Base-by-base conservation (phyloP, 2,888 invertebrate genomes). In the Apoda limacodes region DNA sequence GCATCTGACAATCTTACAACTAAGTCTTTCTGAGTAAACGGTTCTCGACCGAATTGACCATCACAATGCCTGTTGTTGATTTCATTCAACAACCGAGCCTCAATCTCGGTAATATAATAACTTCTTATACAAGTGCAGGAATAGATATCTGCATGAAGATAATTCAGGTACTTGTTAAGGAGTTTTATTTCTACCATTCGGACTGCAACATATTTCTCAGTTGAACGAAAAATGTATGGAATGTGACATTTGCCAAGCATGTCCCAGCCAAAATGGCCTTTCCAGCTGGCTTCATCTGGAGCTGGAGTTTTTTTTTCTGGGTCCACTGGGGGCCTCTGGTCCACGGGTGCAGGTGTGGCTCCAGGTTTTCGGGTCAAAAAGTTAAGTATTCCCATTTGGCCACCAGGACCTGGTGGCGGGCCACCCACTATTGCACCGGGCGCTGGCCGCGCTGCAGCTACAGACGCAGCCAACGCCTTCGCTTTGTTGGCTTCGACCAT, bases 31-130 rank as follows among this genome's bases (percentile, higher is more conserved):
- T 87, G 86, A 1, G 92, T 90, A 60, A 96, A 97, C 12, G 87
- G 85, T 42, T 95, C 93, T 29, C 91, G 85, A 2, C 96, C 96
- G 65, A 92, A 97, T 61, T 92, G 90, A 36, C 86, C 88, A 52
- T 95, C 95, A 75, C 95, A 95, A 60, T 97, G 97, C 62, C 90
- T 90, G 42, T 87, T 84, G 69, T 97, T 98, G 47, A 97, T 95
- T 69, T 97, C 96, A 53, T 93, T 95, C 25, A 97, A 83, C 11
- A 97, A 82, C 43, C 92, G 87, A 29, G 94, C 91, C 72, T 98
- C 97, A 1, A 89, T 87, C 43, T 93, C 92, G 0, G 95, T 95
- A 45, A 96, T 93, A 63, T 93, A 96, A 67, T 94, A 95, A 76
- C 95, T 95, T 45, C 92, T 85, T 46, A 97, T 92, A 61, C 92